These are phyloP conservation scores for Mechanitis messenoides DNA, from an alignment of 2,888 invertebrate genomes.

Conservation along the genomic window DNA sequence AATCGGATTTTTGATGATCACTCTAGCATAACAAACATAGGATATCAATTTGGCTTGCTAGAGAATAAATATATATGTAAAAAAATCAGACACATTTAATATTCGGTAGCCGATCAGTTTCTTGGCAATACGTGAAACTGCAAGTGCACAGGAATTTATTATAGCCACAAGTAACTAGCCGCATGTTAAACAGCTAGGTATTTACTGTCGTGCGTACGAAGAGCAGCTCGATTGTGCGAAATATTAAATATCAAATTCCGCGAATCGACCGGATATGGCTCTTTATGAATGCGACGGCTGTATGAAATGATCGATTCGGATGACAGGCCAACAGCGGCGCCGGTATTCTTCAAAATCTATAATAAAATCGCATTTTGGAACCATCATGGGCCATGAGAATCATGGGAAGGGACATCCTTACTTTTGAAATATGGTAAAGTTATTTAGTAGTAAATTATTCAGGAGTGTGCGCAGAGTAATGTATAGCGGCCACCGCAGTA, in stretches of 20 bases:
- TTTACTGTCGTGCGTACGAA: constrained; percentile 48
- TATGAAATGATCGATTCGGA: constrained; percentile 65
- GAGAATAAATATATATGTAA: constrained; percentile 11
- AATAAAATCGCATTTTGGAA: constrained; percentile 44
- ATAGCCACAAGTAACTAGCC: constrained; percentile 57
- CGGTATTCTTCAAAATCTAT: constrained; percentile 46
- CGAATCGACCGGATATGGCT: constrained; percentile 68
- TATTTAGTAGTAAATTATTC: constrained; percentile 35
- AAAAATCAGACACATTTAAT: constrained; percentile 55
- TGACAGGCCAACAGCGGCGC: constrained; percentile 42
- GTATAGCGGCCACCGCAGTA: constrained; percentile 53
- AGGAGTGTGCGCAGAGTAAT: constrained; percentile 44
- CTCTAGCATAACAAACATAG: constrained; percentile 30
- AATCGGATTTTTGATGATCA: constrained; percentile 35
- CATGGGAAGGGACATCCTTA: constrained; percentile 3
- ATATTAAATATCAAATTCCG: constrained; percentile 54
- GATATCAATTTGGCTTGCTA: constrained; percentile 8
- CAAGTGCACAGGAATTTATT: constrained; percentile 75
- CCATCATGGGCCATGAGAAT: neutral
- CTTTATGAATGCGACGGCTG: constrained; percentile 65
- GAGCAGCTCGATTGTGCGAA: constrained; percentile 42
- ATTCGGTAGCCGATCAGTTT: constrained; percentile 67
- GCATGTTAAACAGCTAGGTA: constrained; percentile 58
- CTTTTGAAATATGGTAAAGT: constrained; percentile 5
- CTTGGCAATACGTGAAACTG: constrained; percentile 71